Evolutionary conservation across 2,888 invertebrate genomes (phyloP), one percentile per base, ranked within the genome.

Genomic region (Silvanus unidentatus): DNA sequence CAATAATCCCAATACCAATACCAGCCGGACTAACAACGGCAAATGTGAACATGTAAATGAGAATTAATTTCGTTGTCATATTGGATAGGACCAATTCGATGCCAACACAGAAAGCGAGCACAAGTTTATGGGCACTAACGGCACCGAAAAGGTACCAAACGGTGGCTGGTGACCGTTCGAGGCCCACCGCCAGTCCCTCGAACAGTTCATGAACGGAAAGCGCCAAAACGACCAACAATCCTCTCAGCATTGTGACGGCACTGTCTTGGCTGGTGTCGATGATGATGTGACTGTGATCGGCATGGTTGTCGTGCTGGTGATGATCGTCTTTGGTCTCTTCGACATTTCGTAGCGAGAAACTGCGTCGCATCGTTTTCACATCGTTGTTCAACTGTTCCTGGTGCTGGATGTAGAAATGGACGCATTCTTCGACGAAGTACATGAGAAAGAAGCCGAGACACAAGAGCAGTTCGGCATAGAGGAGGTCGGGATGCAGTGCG

Each of bases 21-120:
- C 89, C 90, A 53, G 88, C 57, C 0, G 90, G 89, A 40, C 88
- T 88, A 0, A 90, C 88, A 3, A 88, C 70, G 5, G 88, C 86
- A 64, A 88, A 90, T 2, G 84, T 82, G 9, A 82, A 77, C 22
- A 88, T 79, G 68, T 88, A 88, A 5, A 82, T 66, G 4, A 85
- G 64, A 1, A 80, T 74, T 28, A 88, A 66, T 53, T 75, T 69
- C 4, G 76, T 75, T 55, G 78, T 81, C 0, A 87, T 85, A 36
- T 80, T 78, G 1, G 82, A 81, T 16, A 86, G 81, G 36, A 88
- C 80, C 38, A 92, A 71, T 65, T 92, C 90, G 30, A 91, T 82
- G 2, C 91, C 91, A 42, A 92, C 86, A 65, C 91, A 92, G 68
- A 92, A 91, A 0, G 90, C 88, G 49, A 92, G 83, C 15, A 92